Evolutionary conservation across 1,140 invertebrate species (phyloP), one percentile per base, ranked within the genome.

Genomic region (Physella acuta): DNA sequence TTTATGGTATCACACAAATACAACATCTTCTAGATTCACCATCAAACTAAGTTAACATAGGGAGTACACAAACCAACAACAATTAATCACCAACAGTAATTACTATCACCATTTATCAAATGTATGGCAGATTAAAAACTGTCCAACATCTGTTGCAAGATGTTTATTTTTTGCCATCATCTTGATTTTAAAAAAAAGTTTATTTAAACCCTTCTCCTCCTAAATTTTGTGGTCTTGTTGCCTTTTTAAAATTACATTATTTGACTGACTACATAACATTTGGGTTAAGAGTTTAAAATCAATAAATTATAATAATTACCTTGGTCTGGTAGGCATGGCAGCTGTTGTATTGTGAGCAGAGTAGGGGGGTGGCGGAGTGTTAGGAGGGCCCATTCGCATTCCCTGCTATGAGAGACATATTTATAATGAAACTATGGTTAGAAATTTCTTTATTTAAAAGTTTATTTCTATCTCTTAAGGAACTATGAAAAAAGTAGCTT

Each of bases 301-400:
- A 44, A 20, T 14, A 55, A 30, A n/a, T 11, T 14, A 3, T 14
- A 44, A 5, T 39, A 63, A 5, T 34, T 36, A 53, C 51, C 49
- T 55, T 53, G 63, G 63, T 66, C 33, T 36, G 51, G 33, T 34
- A 33, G 52, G 8, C 8, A 30, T 60, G 33, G 8, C 24, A 20
- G 8, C 8, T 1, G 4, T 39, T 1, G 33, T 3, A 4, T 20
- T 56, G 20, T 68, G 66, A 14, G 56, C 66, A 44, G 49, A 44
- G 56, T 68, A 68, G 1, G 66, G 66, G 14, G 66, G 66, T 30
- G 66, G 66, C 14, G 66, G 55, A 51, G 66, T 68, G 20, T 37
- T 55, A 14, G 66, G 66, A 3, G 56, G 33, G 30, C 55, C 36
- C 66, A 68, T 68, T 3, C 31, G 66, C 62, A 64, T 49, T 26